Percentiles rank a stretch among this genome's conserved stretches.
Conservation (phyloP, 1,140 invertebrate species). For the Diploscapter pachys region DNA sequence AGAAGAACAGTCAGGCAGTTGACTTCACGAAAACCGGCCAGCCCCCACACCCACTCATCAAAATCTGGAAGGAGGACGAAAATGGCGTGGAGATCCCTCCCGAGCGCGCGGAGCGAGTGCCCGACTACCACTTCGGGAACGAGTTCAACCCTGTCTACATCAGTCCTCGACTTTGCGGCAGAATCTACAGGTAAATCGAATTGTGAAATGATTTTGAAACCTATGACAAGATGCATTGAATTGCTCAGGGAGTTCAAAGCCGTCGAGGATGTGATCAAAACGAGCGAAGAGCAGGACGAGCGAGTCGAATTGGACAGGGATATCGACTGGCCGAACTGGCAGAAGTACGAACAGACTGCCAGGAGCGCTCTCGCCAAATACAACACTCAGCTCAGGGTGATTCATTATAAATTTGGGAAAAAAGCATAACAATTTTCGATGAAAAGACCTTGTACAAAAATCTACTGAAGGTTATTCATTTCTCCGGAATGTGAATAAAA, state of each 20-base stretch:
- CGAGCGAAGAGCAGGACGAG: slow-evolving; percentile 27
- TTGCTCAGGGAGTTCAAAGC: slow-evolving; percentile 13
- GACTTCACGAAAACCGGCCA: slow-evolving; percentile 57
- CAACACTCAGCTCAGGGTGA: slow-evolving; percentile 33
- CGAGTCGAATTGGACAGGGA: slow-evolving; percentile 43
- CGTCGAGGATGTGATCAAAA: slow-evolving; percentile 14
- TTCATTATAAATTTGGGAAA: neutral
- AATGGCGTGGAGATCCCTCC: slow-evolving; percentile 20
- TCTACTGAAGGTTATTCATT: too few species aligned
- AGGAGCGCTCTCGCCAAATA: slow-evolving; percentile 32
- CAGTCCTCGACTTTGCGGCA: neutral
- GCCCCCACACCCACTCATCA: slow-evolving; percentile 23
- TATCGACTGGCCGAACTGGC: slow-evolving; percentile 41
- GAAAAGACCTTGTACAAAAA: too few species aligned
- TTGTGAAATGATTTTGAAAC: too few species aligned
- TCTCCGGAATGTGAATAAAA: too few species aligned
- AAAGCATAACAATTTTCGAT: neutral
- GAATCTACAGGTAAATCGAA: neutral
- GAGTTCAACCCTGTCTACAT: slow-evolving; percentile 35
- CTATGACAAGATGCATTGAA: too few species aligned
- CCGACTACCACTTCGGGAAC: slow-evolving; percentile 50
- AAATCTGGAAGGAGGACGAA: slow-evolving; percentile 12
- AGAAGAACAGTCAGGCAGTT: slow-evolving; percentile 41
- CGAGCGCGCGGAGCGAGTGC: slow-evolving; percentile 36
- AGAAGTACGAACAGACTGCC: slow-evolving; percentile 37